A percentile compares a stretch with the other conserved stretches of the same genome.
Evolutionary conservation across 2,113 vertebrate genomes (phyloP).

Genomic region (Noturus placidus): DNA sequence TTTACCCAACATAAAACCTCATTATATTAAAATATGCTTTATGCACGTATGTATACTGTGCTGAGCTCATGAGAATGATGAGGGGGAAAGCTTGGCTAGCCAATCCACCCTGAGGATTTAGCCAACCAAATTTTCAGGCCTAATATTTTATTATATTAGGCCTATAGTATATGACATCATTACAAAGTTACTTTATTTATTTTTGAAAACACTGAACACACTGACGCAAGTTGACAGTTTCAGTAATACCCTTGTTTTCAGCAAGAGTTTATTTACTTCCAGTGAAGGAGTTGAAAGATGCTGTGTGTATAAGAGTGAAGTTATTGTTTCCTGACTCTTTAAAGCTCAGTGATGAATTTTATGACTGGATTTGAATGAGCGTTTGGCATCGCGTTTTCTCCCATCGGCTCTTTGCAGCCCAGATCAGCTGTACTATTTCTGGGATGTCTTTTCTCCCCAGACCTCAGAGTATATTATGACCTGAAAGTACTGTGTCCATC

Average conservation of each 20-base stretch:
- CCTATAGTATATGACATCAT: background rate
- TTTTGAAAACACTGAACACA: background rate
- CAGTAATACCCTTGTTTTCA: background rate
- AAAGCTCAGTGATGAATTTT: background rate
- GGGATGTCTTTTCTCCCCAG: conserved; percentile 38
- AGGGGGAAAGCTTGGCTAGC: background rate
- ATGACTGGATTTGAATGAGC: background rate
- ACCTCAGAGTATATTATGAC: conserved; percentile 39
- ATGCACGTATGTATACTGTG: background rate
- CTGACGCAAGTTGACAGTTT: background rate
- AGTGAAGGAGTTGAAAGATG: background rate
- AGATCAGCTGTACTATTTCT: conserved; percentile 3
- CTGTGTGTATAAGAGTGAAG: background rate
- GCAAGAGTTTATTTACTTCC: background rate
- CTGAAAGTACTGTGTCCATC: conserved; percentile 31
- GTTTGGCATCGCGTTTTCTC: background rate
- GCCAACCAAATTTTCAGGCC: background rate
- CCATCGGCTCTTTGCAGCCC: background rate
- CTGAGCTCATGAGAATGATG: background rate
- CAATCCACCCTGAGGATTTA: background rate
- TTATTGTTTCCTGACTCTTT: conserved; percentile 3
- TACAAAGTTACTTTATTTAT: background rate
- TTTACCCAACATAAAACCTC: background rate
- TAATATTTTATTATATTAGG: too few species aligned
- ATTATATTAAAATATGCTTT: background rate